Conservation (phyloP, 2,113 vertebrate species). For the Taurulus bubalis region DNA sequence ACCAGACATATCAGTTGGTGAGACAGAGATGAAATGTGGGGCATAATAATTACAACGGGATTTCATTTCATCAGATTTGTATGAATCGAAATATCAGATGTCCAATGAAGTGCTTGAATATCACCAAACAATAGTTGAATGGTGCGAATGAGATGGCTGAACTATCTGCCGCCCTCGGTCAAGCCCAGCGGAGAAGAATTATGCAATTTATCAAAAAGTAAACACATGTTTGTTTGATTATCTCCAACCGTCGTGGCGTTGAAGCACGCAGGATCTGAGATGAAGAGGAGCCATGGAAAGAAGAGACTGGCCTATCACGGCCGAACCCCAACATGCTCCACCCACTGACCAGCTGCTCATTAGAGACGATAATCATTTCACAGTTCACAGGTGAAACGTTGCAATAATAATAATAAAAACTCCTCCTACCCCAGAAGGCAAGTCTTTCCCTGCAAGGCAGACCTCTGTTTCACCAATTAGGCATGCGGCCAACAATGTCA, state of each 20-base stretch:
- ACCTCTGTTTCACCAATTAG: neutral
- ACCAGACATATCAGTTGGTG: neutral
- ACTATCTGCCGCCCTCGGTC: conserved; percentile 29
- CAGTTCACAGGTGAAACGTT: neutral
- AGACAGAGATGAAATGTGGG: conserved; percentile 1
- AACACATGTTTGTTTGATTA: conserved; percentile 21
- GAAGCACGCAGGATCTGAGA: neutral
- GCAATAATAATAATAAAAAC: conserved; percentile 1
- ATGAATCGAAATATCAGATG: conserved; percentile 27
- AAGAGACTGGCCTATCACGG: neutral
- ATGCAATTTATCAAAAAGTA: conserved; percentile 13
- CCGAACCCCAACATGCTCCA: neutral
- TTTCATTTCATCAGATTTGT: conserved; percentile 25
- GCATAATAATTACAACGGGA: conserved; percentile 9
- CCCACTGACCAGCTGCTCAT: neutral
- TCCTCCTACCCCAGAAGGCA: neutral
- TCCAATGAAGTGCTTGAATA: conserved; percentile 26
- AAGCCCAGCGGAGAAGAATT: conserved; percentile 3
- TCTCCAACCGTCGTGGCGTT: neutral
- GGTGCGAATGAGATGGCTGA: conserved; percentile 2
- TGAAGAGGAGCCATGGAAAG: conserved; percentile 15
- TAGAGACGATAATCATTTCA: conserved; percentile 14
- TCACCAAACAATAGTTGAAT: conserved; percentile 25
- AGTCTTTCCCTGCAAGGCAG: neutral
- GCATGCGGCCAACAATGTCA: neutral